Conservation (phyloP, 2,888 invertebrate genomes). For the Alloscopus bannaensis region DNA sequence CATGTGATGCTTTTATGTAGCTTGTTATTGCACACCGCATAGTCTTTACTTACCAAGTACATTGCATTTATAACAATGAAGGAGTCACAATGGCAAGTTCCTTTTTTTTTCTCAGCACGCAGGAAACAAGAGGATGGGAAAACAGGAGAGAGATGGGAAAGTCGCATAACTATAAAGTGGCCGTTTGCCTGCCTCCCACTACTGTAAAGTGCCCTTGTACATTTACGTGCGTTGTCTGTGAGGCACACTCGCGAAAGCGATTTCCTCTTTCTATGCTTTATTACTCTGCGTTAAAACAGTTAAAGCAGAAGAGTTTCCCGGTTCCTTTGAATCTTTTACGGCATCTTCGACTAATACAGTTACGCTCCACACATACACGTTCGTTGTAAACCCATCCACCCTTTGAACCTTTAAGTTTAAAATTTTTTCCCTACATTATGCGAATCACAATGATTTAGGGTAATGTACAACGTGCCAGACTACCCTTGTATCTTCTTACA, state of each 20-base stretch:
- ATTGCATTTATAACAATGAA: constrained; percentile 18
- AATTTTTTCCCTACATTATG: constrained; percentile 18
- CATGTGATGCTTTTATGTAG: constrained; percentile 20
- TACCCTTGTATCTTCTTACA: background rate
- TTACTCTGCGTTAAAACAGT: constrained; percentile 8
- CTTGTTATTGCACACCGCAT: background rate
- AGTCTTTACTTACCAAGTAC: constrained; percentile 5
- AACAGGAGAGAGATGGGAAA: no score
- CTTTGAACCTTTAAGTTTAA: constrained; percentile 18
- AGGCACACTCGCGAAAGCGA: background rate
- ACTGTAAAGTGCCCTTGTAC: no score
- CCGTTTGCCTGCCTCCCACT: constrained; percentile 23
- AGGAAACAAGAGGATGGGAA: no score
- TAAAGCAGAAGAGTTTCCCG: constrained; percentile 8
- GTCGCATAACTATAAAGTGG: constrained; percentile 44
- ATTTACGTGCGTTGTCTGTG: background rate
- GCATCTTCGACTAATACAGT: no score
- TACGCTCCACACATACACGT: no score
- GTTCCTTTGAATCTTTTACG: background rate
- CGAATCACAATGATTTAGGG: constrained; percentile 47
- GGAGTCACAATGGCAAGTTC: no score
- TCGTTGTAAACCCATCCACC: background rate
- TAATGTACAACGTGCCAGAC: constrained; percentile 28
- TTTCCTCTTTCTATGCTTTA: constrained; percentile 8
- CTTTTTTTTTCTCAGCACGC: no score